Conservation (phyloP, 1,140 invertebrate species). For the Calycopis cecrops region DNA sequence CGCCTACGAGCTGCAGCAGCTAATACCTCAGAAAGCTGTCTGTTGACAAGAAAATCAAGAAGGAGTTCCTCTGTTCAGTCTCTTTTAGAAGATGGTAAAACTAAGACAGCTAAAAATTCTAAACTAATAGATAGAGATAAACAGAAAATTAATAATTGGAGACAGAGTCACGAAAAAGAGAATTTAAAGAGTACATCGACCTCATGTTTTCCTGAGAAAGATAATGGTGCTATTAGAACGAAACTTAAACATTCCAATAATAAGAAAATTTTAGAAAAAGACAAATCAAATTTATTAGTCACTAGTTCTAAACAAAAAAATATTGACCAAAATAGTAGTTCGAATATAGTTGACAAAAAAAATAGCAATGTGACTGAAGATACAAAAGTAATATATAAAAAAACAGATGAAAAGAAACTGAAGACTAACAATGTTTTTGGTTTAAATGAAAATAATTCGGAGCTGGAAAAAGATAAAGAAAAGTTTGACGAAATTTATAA, state of each 20-base stretch:
- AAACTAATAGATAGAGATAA: constrained; percentile 68
- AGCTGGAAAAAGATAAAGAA: constrained; percentile 43
- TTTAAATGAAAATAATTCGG: constrained; percentile 41
- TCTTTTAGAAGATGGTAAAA: constrained; percentile 54
- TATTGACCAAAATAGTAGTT: constrained; percentile 45
- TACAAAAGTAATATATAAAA: constrained; percentile 34
- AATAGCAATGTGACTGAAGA: constrained; percentile 41
- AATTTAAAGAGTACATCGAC: constrained; percentile 52
- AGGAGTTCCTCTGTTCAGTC: constrained; percentile 64
- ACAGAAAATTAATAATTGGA: constrained; percentile 39
- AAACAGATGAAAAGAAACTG: no score
- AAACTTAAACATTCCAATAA: constrained; percentile 72
- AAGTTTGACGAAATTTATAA: constrained; percentile 62
- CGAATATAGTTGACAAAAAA: constrained; percentile 44
- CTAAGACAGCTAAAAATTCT: constrained; percentile 48
- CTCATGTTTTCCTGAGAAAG: constrained; percentile 46
- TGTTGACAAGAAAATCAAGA: constrained; percentile 50
- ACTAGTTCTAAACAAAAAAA: constrained; percentile 57
- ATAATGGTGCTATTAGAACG: constrained; percentile 70
- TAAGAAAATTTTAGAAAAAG: constrained; percentile 69
- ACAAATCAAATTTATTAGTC: constrained; percentile 63
- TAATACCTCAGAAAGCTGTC: constrained; percentile 44
- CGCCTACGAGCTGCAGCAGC: constrained; percentile 79
- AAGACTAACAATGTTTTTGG: constrained; percentile 1
- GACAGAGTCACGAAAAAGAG: constrained; percentile 60